Evolutionary conservation across 2,888 invertebrate genomes (phyloP), one percentile per base, ranked within the genome.

Genomic region (Cryptocephalus moraei): DNA sequence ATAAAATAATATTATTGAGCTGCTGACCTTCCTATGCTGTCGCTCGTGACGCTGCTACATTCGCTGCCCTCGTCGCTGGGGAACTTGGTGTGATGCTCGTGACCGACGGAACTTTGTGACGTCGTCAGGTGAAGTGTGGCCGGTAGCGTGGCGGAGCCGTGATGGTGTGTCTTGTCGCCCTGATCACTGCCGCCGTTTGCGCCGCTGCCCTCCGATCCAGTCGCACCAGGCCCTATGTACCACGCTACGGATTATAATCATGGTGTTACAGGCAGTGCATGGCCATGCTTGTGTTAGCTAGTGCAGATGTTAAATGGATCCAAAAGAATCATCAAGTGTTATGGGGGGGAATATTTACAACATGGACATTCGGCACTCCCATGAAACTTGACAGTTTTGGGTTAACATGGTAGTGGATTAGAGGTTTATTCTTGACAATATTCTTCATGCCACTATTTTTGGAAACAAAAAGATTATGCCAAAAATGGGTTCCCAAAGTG

Each of bases 1-100:
- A 4, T 6, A 6, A 22, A 2, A 4, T 22, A 22, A 22, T 22
- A 22, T 6, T 22, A 6, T 22, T 22, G 6, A 22, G 22, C 22
- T 36, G 2, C n/a, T 72, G 58, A 79, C 80, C 78, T 77, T 39
- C 82, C 84, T 47, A 80, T 81, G 53, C 84, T 86, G 62, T 90
- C 91, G 62, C 89, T 90, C 33, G 91, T 91, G 46, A 90, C 89
- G 46, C 88, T 88, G 54, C 89, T 90, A 64, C 87, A 89, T 53
- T 89, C 90, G 56, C 88, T 89, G 44, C 86, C 88, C 60, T 89
- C 83, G 34, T 86, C 86, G 47, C 40, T 13, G 14, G 40, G 40
- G 43, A 43, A 43, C 13, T 43, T 43, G n/a, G 36, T n/a, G 12
- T 33, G 12, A 9, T 33, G 33, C n/a, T 9, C 12, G 3, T 12